Evolutionary conservation across 2,888 invertebrate genomes (phyloP).

Genomic region (Tipula vernalis): DNA sequence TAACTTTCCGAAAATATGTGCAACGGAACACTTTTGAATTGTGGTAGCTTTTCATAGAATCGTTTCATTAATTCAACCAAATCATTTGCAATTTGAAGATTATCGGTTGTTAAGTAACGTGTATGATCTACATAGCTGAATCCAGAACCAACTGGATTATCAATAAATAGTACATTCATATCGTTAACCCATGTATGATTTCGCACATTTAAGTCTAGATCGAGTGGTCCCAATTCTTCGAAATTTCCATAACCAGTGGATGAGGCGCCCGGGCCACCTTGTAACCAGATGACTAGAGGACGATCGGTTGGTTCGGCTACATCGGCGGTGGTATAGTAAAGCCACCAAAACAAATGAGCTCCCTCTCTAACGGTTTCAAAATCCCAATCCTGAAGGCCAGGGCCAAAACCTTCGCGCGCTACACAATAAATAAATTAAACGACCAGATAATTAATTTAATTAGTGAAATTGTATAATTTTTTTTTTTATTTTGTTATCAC

Average conservation of each 20-base stretch:
- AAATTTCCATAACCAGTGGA: conserved; percentile 81
- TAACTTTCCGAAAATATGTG: conserved; percentile 86
- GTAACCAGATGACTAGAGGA: conserved; percentile 77
- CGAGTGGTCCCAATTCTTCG: conserved; percentile 65
- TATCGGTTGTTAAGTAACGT: conserved; percentile 40
- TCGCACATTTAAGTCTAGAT: conserved; percentile 51
- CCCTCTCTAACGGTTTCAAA: conserved; percentile 58
- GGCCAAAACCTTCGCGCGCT: conserved; percentile 37
- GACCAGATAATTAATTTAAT: background rate
- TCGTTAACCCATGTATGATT: conserved; percentile 63
- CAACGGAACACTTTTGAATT: conserved; percentile 58
- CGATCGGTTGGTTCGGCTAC: conserved; percentile 46
- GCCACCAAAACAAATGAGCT: conserved; percentile 81
- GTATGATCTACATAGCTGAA: conserved; percentile 62
- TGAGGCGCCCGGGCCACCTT: conserved; percentile 76
- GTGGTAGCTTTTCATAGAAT: conserved; percentile 53
- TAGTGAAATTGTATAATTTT: background rate
- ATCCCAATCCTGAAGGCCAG: conserved; percentile 58
- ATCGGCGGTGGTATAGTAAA: conserved; percentile 60
- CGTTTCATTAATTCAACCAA: conserved; percentile 57
- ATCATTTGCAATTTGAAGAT: conserved; percentile 58
- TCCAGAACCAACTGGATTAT: conserved; percentile 83
- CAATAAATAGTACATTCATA: conserved; percentile 75
- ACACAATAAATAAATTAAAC: background rate
- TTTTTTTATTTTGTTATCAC: background rate